These are phyloP conservation scores for Pseudomyrmex gracilis DNA, from an alignment of 1,140 invertebrate genomes.

Conservation along the genomic window DNA sequence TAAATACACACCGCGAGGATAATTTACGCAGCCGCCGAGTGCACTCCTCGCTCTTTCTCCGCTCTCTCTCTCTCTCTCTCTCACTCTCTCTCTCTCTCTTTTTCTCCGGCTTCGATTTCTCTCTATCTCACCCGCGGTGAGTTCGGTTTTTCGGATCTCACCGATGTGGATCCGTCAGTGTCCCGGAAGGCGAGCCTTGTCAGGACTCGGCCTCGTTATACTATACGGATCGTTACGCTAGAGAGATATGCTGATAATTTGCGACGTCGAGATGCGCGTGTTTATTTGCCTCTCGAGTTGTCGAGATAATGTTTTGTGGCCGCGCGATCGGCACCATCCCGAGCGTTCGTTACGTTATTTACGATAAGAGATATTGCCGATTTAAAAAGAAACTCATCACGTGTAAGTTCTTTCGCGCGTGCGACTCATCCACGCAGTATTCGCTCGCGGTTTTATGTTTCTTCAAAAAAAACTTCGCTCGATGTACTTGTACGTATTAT, in stretches of 20 bases:
- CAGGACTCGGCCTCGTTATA: constrained; percentile 64
- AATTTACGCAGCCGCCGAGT: constrained; percentile 83
- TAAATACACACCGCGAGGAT: constrained; percentile 84
- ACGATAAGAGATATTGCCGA: neutral
- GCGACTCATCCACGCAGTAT: no score
- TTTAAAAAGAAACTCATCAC: neutral
- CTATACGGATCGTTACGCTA: constrained; percentile 53
- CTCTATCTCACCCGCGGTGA: neutral
- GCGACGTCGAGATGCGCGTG: constrained; percentile 15
- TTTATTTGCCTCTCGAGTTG: neutral
- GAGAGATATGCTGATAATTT: constrained; percentile 66
- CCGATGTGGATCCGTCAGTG: constrained; percentile 57
- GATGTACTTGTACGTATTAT: neutral
- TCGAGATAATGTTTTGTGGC: constrained; percentile 4
- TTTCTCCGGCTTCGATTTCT: neutral
- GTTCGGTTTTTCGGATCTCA: constrained; percentile 70
- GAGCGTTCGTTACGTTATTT: neutral
- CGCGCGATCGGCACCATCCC: neutral
- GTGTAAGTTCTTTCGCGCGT: no score
- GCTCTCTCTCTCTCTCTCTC: neutral
- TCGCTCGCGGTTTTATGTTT: no score
- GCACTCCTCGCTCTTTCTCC: constrained; percentile 54
- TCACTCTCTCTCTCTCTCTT: constrained; percentile 35
- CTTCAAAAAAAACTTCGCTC: neutral
- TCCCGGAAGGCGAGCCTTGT: constrained; percentile 67